Base-by-base conservation (phyloP, 2,797 vertebrate genomes). In the Leptoclinus maculatus region DNA sequence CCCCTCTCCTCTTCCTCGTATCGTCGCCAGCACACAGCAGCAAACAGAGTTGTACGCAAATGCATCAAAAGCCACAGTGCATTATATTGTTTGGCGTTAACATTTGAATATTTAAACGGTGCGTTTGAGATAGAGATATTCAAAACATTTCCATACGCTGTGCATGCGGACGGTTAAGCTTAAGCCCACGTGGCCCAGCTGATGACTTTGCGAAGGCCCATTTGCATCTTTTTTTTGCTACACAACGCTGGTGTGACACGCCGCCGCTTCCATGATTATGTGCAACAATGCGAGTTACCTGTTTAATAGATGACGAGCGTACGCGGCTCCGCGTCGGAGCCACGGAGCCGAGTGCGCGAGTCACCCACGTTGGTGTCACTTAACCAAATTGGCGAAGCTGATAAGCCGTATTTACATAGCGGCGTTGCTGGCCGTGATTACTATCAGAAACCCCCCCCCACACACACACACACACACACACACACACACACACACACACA, bases 41-140 rank as follows among this genome's bases (percentile, higher is more conserved):
- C 91, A 94, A 95, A 95, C 92, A 92, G 88, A 89, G 89, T 92
- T 92, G 90, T 91, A 96, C 93, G 95, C 92, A 96, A 95, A 95
- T 93, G 51, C 51, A 77, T 67, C 76, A 77, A 91, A 82, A 93
- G 84, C 87, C 84, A 88, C 91, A 85, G 92, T 83, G 84, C 85
- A 87, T 86, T 87, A 86, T 84, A 94, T 90, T 94, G 93, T 95
- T 95, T 94, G 91, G 85, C 90, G 84, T 90, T 85, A 85, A 84
- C 79, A 94, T 95, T 96, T 96, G 94, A 95, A 95, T 95, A 95
- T 94, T 94, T 87, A 95, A 95, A 95, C 93, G 66, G 54, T 60
- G 74, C 34, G 82, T 90, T 94, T 94, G 86, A 94, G 89, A 95
- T 95, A 87, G 84, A 91, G 92, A 94, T 94, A 91, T 90, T 91